phyloP scores from a whole-genome alignment of 2,113 vertebrate genomes.

The Panthera uncia region DNA sequence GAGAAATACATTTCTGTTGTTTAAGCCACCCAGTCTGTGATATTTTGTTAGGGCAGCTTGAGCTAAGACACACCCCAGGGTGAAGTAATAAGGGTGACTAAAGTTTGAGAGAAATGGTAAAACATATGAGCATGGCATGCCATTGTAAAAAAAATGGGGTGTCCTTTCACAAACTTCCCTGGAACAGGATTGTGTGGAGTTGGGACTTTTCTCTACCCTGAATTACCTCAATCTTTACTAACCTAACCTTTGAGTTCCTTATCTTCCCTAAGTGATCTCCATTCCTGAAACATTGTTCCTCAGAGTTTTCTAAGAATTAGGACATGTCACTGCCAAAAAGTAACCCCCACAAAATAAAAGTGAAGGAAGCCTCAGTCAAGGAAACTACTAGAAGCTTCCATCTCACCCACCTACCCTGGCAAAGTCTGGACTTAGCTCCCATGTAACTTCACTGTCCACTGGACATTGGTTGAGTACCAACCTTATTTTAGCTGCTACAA shows the following conservation, averaged over 20 bases:
- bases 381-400: not conserved
- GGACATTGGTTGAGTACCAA: not conserved
- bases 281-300: not conserved
- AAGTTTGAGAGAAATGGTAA: not conserved
- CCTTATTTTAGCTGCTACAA: not conserved
- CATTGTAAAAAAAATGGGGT: not conserved
- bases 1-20: not conserved
- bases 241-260: not conserved
- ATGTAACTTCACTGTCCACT: not conserved
- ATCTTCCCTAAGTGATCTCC: not conserved
- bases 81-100: not conserved
- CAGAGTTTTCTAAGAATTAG: not conserved
- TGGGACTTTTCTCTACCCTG: not conserved
- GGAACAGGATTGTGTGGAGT: not conserved
- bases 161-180: not conserved
- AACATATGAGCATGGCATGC: not conserved
- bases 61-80: not conserved
- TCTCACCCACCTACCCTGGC: not conserved
- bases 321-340: not conserved
- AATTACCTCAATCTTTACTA: not conserved
- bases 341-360: not conserved
- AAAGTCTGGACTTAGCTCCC: not conserved
- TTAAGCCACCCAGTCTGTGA: not conserved
- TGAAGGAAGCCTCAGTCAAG: not conserved
- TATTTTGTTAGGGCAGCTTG: not conserved